phyloP scores from a whole-genome alignment of 1,140 invertebrate genomes.

The Pseudachorutes palmiensis region DNA sequence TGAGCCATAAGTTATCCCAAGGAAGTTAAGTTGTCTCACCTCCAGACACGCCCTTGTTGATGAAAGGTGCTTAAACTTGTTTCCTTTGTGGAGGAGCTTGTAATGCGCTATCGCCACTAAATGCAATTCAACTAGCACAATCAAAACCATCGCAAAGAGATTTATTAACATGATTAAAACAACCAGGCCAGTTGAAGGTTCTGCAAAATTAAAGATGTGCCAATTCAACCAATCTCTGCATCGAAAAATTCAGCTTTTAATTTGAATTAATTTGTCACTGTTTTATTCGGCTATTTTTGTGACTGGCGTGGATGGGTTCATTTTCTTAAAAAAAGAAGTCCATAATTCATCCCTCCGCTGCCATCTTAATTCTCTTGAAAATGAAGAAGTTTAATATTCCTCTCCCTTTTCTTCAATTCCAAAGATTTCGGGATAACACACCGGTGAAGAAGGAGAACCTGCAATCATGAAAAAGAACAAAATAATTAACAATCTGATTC shows the following conservation, averaged over 20 bases:
- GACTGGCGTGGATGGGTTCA: no score
- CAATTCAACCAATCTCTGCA: not conserved
- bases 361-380: not conserved
- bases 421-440: not conserved
- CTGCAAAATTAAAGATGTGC: not conserved
- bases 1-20: constrained; percentile 8
- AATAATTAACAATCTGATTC: not conserved
- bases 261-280: not conserved
- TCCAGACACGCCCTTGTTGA: constrained; percentile 9
- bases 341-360: not conserved
- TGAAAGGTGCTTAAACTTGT: constrained; percentile 3
- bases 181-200: not conserved
- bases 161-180: not conserved
- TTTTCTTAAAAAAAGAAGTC: not conserved
- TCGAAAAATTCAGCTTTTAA: not conserved
- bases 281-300: not conserved
- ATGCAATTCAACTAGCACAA: not conserved
- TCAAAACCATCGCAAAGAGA: not conserved
- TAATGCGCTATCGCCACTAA: not conserved
- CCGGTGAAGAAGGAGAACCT: not conserved
- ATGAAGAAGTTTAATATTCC: not conserved
- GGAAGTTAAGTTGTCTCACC: constrained; percentile 9
- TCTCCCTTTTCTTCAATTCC: not conserved
- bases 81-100: constrained; percentile 3
- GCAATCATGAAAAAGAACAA: not conserved